Percentiles rank a stretch among this genome's conserved stretches.
These are phyloP conservation scores for Metaphire vulgaris DNA, from an alignment of 1,140 invertebrate species.

Conservation along the genomic window DNA sequence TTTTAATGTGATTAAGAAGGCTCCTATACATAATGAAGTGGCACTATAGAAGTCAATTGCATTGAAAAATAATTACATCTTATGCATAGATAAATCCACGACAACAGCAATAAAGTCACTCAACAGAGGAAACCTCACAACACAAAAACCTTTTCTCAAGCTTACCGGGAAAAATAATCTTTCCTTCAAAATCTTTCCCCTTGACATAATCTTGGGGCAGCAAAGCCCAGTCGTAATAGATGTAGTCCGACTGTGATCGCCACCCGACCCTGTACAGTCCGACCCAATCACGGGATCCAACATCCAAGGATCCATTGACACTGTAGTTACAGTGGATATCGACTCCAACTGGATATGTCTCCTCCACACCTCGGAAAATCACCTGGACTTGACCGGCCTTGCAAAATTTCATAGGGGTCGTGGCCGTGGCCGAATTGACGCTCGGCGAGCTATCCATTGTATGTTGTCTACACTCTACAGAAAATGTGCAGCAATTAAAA, in stretches of 20 bases:
- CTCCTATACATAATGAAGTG: too few relatives aligned
- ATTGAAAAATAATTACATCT: too few relatives aligned
- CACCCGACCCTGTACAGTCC: conserved; percentile 49
- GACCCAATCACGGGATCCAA: conserved; percentile 43
- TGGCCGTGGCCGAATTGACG: not conserved
- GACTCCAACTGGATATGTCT: conserved; percentile 45
- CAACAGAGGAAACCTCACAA: too few relatives aligned
- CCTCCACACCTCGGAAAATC: conserved; percentile 45
- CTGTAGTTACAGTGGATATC: conserved; percentile 46
- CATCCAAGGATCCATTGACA: conserved; percentile 38
- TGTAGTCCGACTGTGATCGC: conserved; percentile 39
- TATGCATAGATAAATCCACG: too few relatives aligned
- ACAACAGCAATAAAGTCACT: too few relatives aligned
- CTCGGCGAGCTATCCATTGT: not conserved
- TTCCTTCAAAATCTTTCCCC: conserved; percentile 35
- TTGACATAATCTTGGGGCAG: conserved; percentile 33
- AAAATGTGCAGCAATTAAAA: too few relatives aligned
- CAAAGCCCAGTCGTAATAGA: conserved; percentile 44
- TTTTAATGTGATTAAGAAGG: too few relatives aligned
- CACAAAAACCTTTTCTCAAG: too few relatives aligned
- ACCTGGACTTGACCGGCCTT: conserved; percentile 36
- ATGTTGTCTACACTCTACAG: too few relatives aligned
- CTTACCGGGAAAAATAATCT: conserved; percentile 40
- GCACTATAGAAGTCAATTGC: too few relatives aligned
- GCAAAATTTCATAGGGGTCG: not conserved